Evolutionary conservation across 2,797 vertebrate genomes (phyloP).

Genomic region (Myotis daubentonii): DNA sequence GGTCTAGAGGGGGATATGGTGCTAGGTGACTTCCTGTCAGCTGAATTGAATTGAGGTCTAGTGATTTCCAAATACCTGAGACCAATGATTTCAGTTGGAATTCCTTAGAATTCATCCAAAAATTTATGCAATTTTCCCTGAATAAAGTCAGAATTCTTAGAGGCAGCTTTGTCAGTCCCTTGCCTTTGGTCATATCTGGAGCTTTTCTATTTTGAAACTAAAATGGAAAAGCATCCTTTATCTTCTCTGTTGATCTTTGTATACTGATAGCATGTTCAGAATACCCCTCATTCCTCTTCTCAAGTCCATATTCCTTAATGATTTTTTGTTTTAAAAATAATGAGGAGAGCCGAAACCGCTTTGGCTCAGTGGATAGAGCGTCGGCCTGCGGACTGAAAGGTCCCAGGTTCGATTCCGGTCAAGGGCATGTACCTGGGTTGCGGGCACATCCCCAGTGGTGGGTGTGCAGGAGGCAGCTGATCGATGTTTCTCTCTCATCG

Average conservation of each 20-base stretch:
- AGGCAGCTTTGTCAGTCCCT: background rate
- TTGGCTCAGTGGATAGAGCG: too few relatives aligned
- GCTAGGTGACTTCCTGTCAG: background rate
- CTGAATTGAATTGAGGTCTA: background rate
- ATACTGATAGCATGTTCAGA: background rate
- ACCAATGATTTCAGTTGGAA: background rate
- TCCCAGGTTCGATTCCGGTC: too few relatives aligned
- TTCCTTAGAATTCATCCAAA: constrained; percentile 36
- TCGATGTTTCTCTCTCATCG: too few relatives aligned
- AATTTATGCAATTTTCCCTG: background rate
- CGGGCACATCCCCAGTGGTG: too few relatives aligned
- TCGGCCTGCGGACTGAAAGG: too few relatives aligned
- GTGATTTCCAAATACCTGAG: constrained; percentile 10
- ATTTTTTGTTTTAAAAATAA: background rate
- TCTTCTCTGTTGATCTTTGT: background rate
- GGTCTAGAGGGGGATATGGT: background rate
- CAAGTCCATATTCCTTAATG: background rate
- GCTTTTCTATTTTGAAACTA: constrained; percentile 46
- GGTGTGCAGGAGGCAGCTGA: too few relatives aligned
- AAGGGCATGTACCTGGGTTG: too few relatives aligned
- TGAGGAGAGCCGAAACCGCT: background rate
- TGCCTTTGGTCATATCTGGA: background rate
- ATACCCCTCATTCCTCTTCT: constrained; percentile 1
- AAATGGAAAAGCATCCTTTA: constrained; percentile 40
- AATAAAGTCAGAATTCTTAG: constrained; percentile 18